A percentile compares a stretch with the other conserved stretches of the same genome.
phyloP scores from a whole-genome alignment of 30 jellyfish, hydroid and myxozoan species.

The Cassiopea andromeda region DNA sequence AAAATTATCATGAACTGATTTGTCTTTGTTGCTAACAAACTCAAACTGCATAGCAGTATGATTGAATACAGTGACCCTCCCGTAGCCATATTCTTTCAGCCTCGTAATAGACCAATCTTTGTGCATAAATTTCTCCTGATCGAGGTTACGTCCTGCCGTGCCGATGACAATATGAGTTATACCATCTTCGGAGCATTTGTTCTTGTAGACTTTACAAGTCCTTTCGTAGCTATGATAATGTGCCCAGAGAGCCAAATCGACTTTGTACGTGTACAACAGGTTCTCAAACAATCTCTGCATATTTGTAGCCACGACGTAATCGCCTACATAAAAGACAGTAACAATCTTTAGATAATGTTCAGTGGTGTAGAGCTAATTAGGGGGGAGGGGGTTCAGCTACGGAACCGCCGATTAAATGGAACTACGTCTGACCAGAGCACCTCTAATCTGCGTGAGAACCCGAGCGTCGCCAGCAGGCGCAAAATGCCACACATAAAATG shows the following conservation, averaged over 20 bases:
- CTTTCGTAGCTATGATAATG: constrained; percentile 92
- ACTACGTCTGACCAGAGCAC: too few relatives aligned
- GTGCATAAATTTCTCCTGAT: constrained; percentile 58
- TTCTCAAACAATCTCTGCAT: constrained; percentile 87
- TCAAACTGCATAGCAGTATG: constrained; percentile 71
- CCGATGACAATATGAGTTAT: constrained; percentile 80
- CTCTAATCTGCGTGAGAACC: too few relatives aligned
- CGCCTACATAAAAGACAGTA: constrained; percentile 36
- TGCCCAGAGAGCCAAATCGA: constrained; percentile 86
- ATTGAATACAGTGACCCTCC: constrained; percentile 72
- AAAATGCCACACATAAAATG: too few relatives aligned
- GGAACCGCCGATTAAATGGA: too few relatives aligned
- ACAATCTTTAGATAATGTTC: too few relatives aligned
- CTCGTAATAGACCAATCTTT: constrained; percentile 76
- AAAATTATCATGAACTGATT: constrained; percentile 65
- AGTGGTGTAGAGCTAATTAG: too few relatives aligned
- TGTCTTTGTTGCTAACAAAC: constrained; percentile 66
- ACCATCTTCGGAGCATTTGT: constrained; percentile 81
- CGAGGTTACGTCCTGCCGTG: constrained; percentile 86
- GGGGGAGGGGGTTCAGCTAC: too few relatives aligned
- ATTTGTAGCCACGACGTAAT: constrained; percentile 73
- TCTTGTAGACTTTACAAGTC: constrained; percentile 81
- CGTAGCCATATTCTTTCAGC: constrained; percentile 81
- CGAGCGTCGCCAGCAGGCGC: too few relatives aligned
- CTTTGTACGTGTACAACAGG: constrained; percentile 66